phyloP scores from a whole-genome alignment of 2,113 vertebrate genomes.

The Odontesthes bonariensis region DNA sequence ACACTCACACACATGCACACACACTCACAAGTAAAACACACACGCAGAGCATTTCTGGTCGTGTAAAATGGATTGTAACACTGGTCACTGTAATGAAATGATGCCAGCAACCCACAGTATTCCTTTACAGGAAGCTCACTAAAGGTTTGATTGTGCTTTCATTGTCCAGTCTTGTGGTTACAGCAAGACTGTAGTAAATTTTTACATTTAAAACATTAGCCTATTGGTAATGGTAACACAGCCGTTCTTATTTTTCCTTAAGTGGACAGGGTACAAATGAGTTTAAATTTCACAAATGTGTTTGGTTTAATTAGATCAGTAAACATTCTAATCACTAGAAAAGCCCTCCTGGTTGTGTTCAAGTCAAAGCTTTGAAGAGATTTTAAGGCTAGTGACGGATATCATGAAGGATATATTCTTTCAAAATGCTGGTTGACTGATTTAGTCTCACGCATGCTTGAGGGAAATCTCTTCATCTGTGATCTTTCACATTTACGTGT shows the following conservation, averaged over 20 bases:
- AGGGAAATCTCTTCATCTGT: slow-evolving; percentile 71
- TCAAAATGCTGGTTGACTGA: slow-evolving; percentile 52
- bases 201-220: slow-evolving; percentile 22
- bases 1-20: slow-evolving; percentile 41
- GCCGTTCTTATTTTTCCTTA: neutral
- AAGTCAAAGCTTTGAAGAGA: slow-evolving; percentile 63
- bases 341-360: slow-evolving; percentile 52
- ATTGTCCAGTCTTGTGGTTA: slow-evolving; percentile 34
- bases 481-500: slow-evolving; percentile 70
- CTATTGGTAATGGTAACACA: neutral
- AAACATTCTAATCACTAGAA: slow-evolving; percentile 46
- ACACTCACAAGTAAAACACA: slow-evolving; percentile 33
- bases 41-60: slow-evolving; percentile 63
- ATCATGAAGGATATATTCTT: slow-evolving; percentile 56
- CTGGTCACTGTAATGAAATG: slow-evolving; percentile 77
- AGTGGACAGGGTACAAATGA: slow-evolving; percentile 21
- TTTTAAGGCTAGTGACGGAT: slow-evolving; percentile 56
- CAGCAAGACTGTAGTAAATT: neutral
- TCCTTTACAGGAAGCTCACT: slow-evolving; percentile 54
- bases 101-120: slow-evolving; percentile 69
- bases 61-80: slow-evolving; percentile 79
- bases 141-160: slow-evolving; percentile 47
- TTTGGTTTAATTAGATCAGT: slow-evolving; percentile 38
- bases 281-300: slow-evolving; percentile 32
- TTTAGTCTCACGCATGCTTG: slow-evolving; percentile 67